phyloP scores from a whole-genome alignment of 2,888 invertebrate genomes.

The Drosophila subsilvestris region DNA sequence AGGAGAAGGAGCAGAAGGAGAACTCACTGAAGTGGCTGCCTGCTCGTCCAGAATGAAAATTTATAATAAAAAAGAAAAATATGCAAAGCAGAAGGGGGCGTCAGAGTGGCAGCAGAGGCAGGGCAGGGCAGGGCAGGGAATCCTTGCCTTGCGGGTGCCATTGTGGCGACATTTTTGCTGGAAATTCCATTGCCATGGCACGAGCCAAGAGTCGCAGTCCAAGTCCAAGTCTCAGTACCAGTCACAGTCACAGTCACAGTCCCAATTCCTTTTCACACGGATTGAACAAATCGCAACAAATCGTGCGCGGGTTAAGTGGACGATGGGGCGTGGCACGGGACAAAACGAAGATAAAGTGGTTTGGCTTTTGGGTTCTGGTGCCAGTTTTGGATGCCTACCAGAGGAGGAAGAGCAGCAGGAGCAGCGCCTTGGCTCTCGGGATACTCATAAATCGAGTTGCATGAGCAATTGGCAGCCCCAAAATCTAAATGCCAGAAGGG shows the following conservation, averaged over 20 bases:
- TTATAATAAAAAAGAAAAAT: constrained; percentile 77
- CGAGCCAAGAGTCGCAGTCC: constrained; percentile 33
- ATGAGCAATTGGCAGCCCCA: constrained; percentile 67
- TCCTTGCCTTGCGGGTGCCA: constrained; percentile 38
- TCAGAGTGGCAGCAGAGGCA: not conserved
- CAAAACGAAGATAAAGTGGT: constrained; percentile 63
- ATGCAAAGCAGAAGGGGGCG: constrained; percentile 65
- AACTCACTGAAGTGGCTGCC: constrained; percentile 62
- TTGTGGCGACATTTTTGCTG: constrained; percentile 73
- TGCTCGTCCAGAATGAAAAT: constrained; percentile 66
- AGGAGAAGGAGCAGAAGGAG: no score
- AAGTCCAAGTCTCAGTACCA: not conserved
- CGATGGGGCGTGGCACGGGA: constrained; percentile 11
- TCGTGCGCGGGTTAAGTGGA: constrained; percentile 38
- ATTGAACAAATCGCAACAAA: constrained; percentile 61
- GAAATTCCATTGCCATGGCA: constrained; percentile 66
- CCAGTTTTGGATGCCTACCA: constrained; percentile 44
- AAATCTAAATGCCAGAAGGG: no score
- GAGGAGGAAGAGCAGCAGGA: not conserved
- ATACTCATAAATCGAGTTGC: constrained; percentile 57
- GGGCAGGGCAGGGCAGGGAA: no score
- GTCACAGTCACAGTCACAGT: not conserved
- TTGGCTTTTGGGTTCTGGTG: constrained; percentile 59
- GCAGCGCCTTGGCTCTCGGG: constrained; percentile 40
- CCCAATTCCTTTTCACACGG: constrained; percentile 25